Evolutionary conservation across 2,888 invertebrate species (phyloP).

Genomic region (Dromius quadrimaculatus): DNA sequence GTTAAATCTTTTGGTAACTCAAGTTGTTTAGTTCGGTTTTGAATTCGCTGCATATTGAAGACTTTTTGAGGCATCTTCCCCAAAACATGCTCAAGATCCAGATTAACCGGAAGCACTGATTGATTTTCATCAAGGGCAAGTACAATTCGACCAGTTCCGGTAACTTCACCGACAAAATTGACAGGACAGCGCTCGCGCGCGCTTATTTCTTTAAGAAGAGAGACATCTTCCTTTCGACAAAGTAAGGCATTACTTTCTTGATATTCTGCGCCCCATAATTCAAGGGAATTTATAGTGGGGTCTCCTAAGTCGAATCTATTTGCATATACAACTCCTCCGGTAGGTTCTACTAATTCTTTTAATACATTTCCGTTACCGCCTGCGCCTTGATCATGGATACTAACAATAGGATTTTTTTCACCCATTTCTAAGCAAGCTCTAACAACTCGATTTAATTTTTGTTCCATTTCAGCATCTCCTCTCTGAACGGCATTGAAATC

Average conservation of each 20-base stretch:
- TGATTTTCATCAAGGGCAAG: slow-evolving; percentile 76
- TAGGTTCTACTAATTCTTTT: slow-evolving; percentile 95
- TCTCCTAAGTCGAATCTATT: slow-evolving; percentile 92
- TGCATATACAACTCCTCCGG: slow-evolving; percentile 91
- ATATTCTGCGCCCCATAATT: slow-evolving; percentile 98
- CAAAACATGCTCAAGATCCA: slow-evolving; percentile 89
- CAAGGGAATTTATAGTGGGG: slow-evolving; percentile 91
- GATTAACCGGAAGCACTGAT: slow-evolving; percentile 81
- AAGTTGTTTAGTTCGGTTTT: slow-evolving; percentile 59
- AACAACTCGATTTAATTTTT: slow-evolving; percentile 94
- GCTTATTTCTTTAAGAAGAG: slow-evolving; percentile 78
- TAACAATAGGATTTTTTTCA: slow-evolving; percentile 86
- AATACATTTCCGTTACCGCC: slow-evolving; percentile 99
- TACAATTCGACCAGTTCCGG: slow-evolving; percentile 81
- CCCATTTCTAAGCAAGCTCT: slow-evolving; percentile 90
- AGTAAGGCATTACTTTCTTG: slow-evolving; percentile 95
- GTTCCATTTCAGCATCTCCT: slow-evolving; percentile 99
- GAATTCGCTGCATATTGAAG: slow-evolving; percentile 65
- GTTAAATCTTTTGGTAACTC: slow-evolving; percentile 69
- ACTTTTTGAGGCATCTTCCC: slow-evolving; percentile 88
- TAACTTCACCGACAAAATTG: slow-evolving; percentile 92
- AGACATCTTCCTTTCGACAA: slow-evolving; percentile 76
- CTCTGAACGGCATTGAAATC: slow-evolving; percentile 98
- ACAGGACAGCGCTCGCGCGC: slow-evolving; percentile 92
- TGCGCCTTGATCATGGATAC: slow-evolving; percentile 99